Percentiles rank a stretch among this genome's conserved stretches.
These are phyloP conservation scores for Neuroscelio doddi DNA, from an alignment of 2,888 invertebrate species.

Conservation along the genomic window DNA sequence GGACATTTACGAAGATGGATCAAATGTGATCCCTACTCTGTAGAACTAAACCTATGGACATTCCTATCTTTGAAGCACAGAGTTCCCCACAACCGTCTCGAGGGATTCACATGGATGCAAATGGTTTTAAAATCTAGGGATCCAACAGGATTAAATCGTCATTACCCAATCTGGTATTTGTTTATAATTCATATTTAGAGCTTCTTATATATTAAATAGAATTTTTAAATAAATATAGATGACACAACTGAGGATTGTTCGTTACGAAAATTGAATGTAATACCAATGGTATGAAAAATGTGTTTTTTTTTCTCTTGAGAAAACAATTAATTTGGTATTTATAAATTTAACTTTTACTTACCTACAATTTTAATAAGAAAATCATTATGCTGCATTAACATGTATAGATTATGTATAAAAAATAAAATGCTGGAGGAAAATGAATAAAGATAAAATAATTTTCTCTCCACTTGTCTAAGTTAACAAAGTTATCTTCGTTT, in stretches of 20 bases:
- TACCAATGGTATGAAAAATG: no score
- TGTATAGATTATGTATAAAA: no score
- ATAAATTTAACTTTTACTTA: no score
- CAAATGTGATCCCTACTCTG: conserved; percentile 60
- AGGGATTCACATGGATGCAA: conserved; percentile 46
- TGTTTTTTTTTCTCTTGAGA: no score
- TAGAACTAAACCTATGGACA: conserved; percentile 57
- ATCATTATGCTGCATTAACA: no score
- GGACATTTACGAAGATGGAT: conserved; percentile 59
- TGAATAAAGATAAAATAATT: no score
- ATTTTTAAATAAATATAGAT: background rate
- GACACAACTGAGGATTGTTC: conserved; percentile 1
- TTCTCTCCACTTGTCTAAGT: no score
- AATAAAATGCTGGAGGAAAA: no score
- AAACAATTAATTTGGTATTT: no score
- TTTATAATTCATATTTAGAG: conserved; percentile 8
- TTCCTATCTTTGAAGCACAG: conserved; percentile 60
- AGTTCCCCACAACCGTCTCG: conserved; percentile 49
- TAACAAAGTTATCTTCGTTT: no score
- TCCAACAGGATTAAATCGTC: conserved; percentile 45
- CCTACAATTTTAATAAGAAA: no score
- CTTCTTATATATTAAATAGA: background rate
- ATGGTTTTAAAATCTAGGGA: conserved; percentile 59
- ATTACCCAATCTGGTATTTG: conserved; percentile 30
- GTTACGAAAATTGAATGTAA: no score